Evolutionary conservation across 2,888 invertebrate species (phyloP), one percentile per base, ranked within the genome.

Genomic region (Eulithis prunata): DNA sequence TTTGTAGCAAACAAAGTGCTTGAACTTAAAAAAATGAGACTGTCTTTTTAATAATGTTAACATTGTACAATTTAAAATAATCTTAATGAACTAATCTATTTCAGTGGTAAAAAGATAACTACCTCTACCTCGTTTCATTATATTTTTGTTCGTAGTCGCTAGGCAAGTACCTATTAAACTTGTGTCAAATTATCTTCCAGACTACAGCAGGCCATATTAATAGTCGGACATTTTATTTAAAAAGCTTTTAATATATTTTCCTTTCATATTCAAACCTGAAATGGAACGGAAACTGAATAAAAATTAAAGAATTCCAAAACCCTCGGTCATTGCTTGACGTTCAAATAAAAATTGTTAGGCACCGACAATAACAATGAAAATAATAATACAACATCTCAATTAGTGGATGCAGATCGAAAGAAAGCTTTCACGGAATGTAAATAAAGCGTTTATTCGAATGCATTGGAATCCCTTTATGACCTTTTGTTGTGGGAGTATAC

Each of bases 361-460:
- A 8, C 78, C 76, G 77, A 70, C 75, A 77, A 78, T 75, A 77
- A 74, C 74, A 69, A 73, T 60, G 71, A 79, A 79, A 77, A 75
- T 76, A 1, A 76, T 51, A 77, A 67, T 66, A 83, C 80, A 83
- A 83, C 80, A 83, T 74, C 82, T 85, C 80, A 82, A 85, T 85
- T 80, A 80, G 59, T 41, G 38, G 14, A 14, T 69, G 69, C 66
- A 69, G 62, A 68, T 61, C 60, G 71, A 78, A 75, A 52, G 64
- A 55, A 36, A 73, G 70, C 76, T 71, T 67, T 73, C 69, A 43
- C 0, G 8, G 7, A 38, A 32, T 28, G 28, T 10, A n/a, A 13
- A 68, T 75, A 75, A 73, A 71, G 73, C 59, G 52, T 61, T 43
- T 57, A 67, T 64, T 72, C 36, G 62, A 56, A 62, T 66, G 68